Evolutionary conservation across 2,888 invertebrate genomes (phyloP), one percentile per base, ranked within the genome.

Genomic region (Diaprepes abbreviatus): DNA sequence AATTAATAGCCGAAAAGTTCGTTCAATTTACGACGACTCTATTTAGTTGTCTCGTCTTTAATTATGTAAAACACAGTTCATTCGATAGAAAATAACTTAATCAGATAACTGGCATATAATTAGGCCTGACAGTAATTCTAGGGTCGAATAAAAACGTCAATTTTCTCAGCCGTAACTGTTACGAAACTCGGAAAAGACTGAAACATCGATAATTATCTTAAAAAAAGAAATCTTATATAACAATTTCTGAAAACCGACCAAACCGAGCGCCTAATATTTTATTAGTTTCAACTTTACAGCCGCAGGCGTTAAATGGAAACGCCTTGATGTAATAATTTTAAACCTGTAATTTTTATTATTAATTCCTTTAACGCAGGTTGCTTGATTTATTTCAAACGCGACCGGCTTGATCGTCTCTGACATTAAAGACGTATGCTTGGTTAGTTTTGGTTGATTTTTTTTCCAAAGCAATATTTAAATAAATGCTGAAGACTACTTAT

Each of bases 11-110:
- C 24, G 12, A 5, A 24, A 38, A 45, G 21, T 45, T 45, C 24
- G 12, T 24, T 7, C 12, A n/a, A 45, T 45, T 45, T 24, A 45
- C 45, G 45, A 24, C 45, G 12, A 24, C 24, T 45, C 24, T 6
- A 45, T 45, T 45, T 12, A 24, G 45, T 21, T n/a, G 2, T n/a
- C 16, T n/a, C 35, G n/a, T 35, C 1, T 19, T 21, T 43, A 43
- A 52, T 52, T 31, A 52, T 52, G 52, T 52, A 14, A 14, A 28
- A 52, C 33, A 28, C 17, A 7, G 19, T n/a, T 14, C 17, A 12
- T n/a, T 5, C 35, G n/a, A 54, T 35, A 33, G 54, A 35, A 54
- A 54, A 54, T 35, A 54, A 54, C 54, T 54, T 54, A 54, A 54
- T 54, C 35, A 54, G 54, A 33, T 33, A 54, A 54, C 54, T n/a